A percentile compares a stretch with the other conserved stretches of the same genome.
These are phyloP conservation scores for Remorina albescens DNA, from an alignment of 2,797 vertebrate genomes.

Conservation along the genomic window DNA sequence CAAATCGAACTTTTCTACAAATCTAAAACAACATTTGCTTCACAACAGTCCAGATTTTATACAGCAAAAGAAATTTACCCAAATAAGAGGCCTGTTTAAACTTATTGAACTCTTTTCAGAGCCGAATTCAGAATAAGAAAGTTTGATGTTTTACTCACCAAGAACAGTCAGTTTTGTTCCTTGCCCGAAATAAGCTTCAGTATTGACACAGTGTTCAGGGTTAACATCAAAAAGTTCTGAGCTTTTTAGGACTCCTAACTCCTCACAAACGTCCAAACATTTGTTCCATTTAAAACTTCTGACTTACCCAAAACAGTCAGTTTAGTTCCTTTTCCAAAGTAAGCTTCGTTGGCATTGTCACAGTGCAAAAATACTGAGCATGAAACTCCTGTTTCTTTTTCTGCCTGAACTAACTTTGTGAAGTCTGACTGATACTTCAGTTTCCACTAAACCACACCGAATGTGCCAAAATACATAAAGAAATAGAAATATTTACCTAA, in stretches of 20 bases:
- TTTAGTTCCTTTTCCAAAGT: constrained; percentile 77
- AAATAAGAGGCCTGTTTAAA: neutral
- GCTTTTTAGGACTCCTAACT: neutral
- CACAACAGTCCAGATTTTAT: too few relatives aligned
- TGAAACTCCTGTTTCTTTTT: constrained; percentile 21
- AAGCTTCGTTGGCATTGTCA: constrained; percentile 65
- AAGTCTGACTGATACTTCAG: neutral
- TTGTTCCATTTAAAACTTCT: neutral
- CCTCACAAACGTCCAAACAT: neutral
- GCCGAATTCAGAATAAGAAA: neutral
- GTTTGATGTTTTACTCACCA: constrained; percentile 61
- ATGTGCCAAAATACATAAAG: neutral
- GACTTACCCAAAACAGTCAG: constrained; percentile 79
- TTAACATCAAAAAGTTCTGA: constrained; percentile 64
- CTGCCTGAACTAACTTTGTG: neutral
- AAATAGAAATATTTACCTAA: constrained; percentile 19
- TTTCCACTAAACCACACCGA: rapidly evolving
- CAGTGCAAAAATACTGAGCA: constrained; percentile 60
- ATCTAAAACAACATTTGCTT: neutral
- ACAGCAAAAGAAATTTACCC: neutral
- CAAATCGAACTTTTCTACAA: neutral
- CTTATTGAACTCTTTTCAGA: neutral
- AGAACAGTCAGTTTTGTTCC: constrained; percentile 77
- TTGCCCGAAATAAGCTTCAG: constrained; percentile 72
- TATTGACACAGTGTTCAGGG: constrained; percentile 70